Evolutionary conservation across 2,888 invertebrate genomes (phyloP).

Genomic region (Chesias legatella): DNA sequence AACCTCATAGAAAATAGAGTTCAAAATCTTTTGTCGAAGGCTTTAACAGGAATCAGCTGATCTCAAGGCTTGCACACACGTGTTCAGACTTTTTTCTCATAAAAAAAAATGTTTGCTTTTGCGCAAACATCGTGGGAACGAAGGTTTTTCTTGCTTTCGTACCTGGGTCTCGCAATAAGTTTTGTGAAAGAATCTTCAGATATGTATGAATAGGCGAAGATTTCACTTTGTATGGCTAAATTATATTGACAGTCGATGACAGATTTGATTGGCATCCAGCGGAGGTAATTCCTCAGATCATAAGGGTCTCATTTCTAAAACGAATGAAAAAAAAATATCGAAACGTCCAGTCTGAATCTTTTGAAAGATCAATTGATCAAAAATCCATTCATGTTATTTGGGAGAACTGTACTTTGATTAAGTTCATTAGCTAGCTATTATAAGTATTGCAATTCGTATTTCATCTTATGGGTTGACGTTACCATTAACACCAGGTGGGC

Average conservation of each 20-base stretch:
- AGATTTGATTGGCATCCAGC: conserved; percentile 41
- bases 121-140: conserved; percentile 64
- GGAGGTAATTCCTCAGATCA: conserved; percentile 14
- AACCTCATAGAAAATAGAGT: conserved; percentile 1
- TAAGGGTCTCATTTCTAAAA: background rate
- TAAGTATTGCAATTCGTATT: conserved; percentile 3
- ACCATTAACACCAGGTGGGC: too few relatives aligned
- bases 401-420: too few relatives aligned
- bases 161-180: conserved; percentile 42
- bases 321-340: too few relatives aligned
- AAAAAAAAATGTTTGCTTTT: conserved; percentile 50
- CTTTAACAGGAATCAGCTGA: conserved; percentile 52
- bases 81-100: conserved; percentile 51
- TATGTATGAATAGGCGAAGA: conserved; percentile 14
- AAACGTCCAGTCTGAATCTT: too few relatives aligned
- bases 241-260: conserved; percentile 36
- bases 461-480: too few relatives aligned
- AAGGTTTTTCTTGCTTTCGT: conserved; percentile 40
- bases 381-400: too few relatives aligned
- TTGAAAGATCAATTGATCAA: too few relatives aligned
- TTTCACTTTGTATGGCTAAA: conserved; percentile 18
- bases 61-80: conserved; percentile 57
- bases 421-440: too few relatives aligned
- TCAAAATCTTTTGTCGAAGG: conserved; percentile 2
- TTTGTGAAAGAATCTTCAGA: background rate